phyloP scores from a whole-genome alignment of 2,797 vertebrate genomes.

The Pygocentrus nattereri region DNA sequence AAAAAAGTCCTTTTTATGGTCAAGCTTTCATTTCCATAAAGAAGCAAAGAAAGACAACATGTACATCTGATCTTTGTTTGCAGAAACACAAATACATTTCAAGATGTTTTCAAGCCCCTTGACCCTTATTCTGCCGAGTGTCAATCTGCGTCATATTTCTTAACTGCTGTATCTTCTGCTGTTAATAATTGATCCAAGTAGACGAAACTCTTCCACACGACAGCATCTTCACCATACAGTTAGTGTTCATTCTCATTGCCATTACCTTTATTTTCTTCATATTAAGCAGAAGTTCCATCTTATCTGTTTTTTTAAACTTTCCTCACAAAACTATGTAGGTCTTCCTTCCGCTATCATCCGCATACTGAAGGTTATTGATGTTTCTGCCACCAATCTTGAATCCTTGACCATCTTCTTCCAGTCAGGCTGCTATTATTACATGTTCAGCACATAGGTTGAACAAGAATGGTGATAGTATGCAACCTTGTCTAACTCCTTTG shows the following conservation, averaged over 20 bases:
- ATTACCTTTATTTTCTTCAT: neutral
- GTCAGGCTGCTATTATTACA: too few relatives aligned
- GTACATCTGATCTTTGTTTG: neutral
- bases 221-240: neutral
- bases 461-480: too few relatives aligned
- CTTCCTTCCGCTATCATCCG: neutral
- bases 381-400: neutral
- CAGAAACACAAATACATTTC: neutral
- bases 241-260: neutral
- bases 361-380: neutral
- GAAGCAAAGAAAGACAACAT: neutral
- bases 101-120: neutral
- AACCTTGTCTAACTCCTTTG: too few relatives aligned
- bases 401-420: too few relatives aligned
- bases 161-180: neutral
- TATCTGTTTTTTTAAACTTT: neutral
- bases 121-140: neutral
- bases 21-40: neutral
- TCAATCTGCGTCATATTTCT: neutral
- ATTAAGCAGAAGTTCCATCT: neutral
- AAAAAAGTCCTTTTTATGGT: neutral
- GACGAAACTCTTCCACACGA: neutral
- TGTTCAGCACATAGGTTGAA: too few relatives aligned
- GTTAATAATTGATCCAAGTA: neutral
- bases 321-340: neutral